Conservation (phyloP, 35 echinoderm and acorn worm species). For the Apostichopus japonicus region DNA sequence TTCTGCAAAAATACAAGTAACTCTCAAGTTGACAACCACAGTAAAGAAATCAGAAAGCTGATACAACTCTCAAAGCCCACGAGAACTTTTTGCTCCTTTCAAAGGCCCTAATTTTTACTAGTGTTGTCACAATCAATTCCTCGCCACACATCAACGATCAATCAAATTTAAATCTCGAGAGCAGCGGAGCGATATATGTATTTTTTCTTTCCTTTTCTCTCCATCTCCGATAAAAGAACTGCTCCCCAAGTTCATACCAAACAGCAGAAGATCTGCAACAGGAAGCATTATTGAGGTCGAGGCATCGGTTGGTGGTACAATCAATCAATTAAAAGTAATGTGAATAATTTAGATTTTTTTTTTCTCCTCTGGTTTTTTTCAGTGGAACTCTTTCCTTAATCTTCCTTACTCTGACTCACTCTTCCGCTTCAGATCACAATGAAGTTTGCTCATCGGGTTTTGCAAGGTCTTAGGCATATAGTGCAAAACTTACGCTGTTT, state of each 20-base stretch:
- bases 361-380: neutral
- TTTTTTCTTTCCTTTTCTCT: neutral
- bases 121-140: constrained; percentile 48
- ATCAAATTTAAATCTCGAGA: constrained; percentile 38
- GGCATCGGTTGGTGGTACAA: neutral
- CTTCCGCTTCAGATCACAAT: constrained; percentile 31
- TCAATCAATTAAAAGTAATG: constrained; percentile 54
- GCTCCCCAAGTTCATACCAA: neutral
- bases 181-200: neutral
- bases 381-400: constrained; percentile 12
- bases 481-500: neutral
- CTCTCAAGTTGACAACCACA: neutral
- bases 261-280: neutral
- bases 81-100: constrained; percentile 27
- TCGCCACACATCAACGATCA: constrained; percentile 36
- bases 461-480: neutral
- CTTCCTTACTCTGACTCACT: constrained; percentile 25
- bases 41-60: neutral
- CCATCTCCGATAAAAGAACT: neutral
- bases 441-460: neutral
- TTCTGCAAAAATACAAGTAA: neutral
- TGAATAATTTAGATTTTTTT: constrained; percentile 34
- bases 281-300: constrained; percentile 29
- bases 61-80: constrained; percentile 23
- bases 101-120: constrained; percentile 33